Base-by-base conservation (phyloP, 1,140 invertebrate genomes). In the Drosophila punjabiensis region DNA sequence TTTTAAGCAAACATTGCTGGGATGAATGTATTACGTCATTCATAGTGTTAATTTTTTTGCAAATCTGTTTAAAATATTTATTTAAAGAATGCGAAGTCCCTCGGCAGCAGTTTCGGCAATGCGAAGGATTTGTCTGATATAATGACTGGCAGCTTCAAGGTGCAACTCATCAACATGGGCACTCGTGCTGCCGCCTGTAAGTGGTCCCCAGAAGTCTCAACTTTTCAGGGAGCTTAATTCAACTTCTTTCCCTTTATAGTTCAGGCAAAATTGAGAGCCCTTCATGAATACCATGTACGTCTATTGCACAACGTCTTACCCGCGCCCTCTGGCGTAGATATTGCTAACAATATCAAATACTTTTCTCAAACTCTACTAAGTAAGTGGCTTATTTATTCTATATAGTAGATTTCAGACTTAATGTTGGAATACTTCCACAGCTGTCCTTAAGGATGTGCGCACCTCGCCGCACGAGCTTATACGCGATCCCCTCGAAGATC, bases 271-370 rank as follows among this genome's bases (percentile, higher is more conserved):
- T 97, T 99, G 86, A 96, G 98, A 70, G 99, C 97, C 93, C 95
- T 99, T 79, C 98, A 98, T 94, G 99, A 99, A 93, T 98, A 97
- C 94, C 98, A 99, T 93, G 95, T 98, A 84, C 95, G 98, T 71
- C 95, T 99, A 64, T 95, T 98, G 83, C 98, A 99, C 94, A 97
- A 97, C 80, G 95, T 96, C 82, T 96, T 98, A 90, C 98, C 99
- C 33, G 95, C 97, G 79, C 99, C 99, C 58, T 98, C 98, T 66
- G 98, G 98, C 65, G 94, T 96, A 67, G 99, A 99, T 93, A 98
- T 99, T 93, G 98, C 98, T 59, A 99, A 98, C 92, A 99, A 98
- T 64, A 95, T 99, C 82, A 99, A 99, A 94, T 99, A 98, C 94
- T 99, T 99, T 94, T 98, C 98, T 32, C 98, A 99, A 94, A 99